Evolutionary conservation across 2,113 vertebrate species (phyloP).

Genomic region (Boulengeromyrus knoepffleri): DNA sequence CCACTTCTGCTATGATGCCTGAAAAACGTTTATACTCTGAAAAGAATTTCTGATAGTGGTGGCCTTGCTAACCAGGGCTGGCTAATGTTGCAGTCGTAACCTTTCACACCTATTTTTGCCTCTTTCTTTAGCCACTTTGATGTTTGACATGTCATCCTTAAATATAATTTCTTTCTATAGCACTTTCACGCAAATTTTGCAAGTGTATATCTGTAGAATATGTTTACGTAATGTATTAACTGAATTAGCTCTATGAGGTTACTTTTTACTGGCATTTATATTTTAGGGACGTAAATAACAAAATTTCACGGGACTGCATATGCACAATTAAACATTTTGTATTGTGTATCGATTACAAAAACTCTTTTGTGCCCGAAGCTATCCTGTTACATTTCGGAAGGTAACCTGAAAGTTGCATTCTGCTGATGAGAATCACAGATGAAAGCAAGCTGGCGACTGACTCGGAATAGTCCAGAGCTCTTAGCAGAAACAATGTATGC

Average conservation of each 20-base stretch:
- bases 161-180: neutral
- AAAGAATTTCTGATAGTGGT: slow-evolving; percentile 58
- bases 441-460: slow-evolving; percentile 32
- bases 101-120: slow-evolving; percentile 21
- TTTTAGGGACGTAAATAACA: neutral
- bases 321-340: neutral
- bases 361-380: neutral
- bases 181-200: neutral
- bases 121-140: neutral
- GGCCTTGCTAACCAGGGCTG: slow-evolving; percentile 79
- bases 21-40: slow-evolving; percentile 92
- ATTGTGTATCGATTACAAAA: neutral
- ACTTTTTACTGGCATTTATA: neutral
- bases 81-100: slow-evolving; percentile 71
- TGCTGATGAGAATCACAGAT: slow-evolving; percentile 20
- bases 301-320: neutral
- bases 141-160: neutral
- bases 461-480: slow-evolving; percentile 34
- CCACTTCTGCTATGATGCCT: slow-evolving; percentile 88
- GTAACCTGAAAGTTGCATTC: neutral
- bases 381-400: neutral
- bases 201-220: neutral
- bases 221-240: neutral
- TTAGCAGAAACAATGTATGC: slow-evolving; percentile 38
- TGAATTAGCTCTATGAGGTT: neutral